A percentile compares a stretch with the other conserved stretches of the same genome.
phyloP scores from a whole-genome alignment of 2,113 vertebrate genomes.

The Eurypyga helias region DNA sequence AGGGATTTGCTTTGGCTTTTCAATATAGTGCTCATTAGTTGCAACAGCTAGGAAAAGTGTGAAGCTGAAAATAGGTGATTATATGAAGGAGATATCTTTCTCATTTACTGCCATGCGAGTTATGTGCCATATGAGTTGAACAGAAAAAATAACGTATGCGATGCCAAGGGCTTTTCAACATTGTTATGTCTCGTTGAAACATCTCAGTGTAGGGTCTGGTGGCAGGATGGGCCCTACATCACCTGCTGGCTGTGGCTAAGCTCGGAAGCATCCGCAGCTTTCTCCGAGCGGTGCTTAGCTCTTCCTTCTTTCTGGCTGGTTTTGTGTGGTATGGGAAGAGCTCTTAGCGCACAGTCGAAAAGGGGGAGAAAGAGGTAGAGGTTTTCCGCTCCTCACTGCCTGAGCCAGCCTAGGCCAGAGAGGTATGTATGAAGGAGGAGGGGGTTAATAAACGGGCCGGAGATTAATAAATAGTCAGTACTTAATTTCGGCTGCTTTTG shows the following conservation, averaged over 20 bases:
- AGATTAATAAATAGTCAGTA: slow-evolving; percentile 61
- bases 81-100: neutral
- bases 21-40: neutral
- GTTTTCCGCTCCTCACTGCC: neutral
- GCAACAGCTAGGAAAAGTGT: neutral
- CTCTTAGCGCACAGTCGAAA: neutral
- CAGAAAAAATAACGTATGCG: neutral
- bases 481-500: slow-evolving; percentile 37
- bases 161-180: neutral
- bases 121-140: neutral
- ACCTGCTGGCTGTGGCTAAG: neutral
- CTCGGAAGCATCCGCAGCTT: neutral
- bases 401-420: neutral
- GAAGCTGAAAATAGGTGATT: neutral
- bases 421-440: slow-evolving; percentile 27
- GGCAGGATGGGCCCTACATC: neutral
- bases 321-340: neutral
- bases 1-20: neutral
- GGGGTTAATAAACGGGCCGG: slow-evolving; percentile 58
- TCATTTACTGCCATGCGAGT: too few species aligned
- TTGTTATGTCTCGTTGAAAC: neutral
- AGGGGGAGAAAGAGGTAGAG: neutral
- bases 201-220: neutral
- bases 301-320: neutral
- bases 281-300: neutral